These are phyloP conservation scores for Phaonia tiefii DNA, from an alignment of 2,888 invertebrate genomes.

Conservation along the genomic window DNA sequence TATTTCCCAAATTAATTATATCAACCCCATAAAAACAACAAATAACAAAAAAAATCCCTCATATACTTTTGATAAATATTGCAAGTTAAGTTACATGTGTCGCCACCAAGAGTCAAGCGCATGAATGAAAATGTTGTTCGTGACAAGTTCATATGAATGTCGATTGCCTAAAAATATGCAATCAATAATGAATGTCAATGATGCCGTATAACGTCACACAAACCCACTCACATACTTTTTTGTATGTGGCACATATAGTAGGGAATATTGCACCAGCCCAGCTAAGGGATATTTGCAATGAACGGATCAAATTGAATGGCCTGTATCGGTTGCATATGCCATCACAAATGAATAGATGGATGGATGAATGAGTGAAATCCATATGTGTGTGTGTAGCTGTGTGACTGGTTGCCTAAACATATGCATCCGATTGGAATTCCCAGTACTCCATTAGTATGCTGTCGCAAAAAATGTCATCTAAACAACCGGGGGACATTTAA, in stretches of 20 bases:
- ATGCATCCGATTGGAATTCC: conserved; percentile 37
- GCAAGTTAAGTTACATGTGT: conserved; percentile 9
- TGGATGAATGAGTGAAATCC: neutral
- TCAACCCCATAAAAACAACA: no score
- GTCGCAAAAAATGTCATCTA: conserved; percentile 35
- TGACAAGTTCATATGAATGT: conserved; percentile 11
- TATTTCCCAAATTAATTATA: no score
- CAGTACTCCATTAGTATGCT: conserved; percentile 42
- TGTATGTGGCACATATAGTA: no score
- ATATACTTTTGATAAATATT: conserved; percentile 9
- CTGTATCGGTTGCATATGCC: neutral
- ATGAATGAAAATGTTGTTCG: neutral
- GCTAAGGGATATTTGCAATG: conserved; percentile 13
- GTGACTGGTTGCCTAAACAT: no score
- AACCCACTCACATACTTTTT: neutral
- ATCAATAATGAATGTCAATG: conserved; percentile 65
- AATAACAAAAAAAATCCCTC: neutral
- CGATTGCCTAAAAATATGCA: conserved; percentile 53
- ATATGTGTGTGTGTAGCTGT: neutral
- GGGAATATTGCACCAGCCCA: neutral
- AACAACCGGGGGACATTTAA: conserved; percentile 40
- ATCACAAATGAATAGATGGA: neutral
- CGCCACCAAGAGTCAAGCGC: conserved; percentile 18
- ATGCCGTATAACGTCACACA: conserved; percentile 4
- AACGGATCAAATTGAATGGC: conserved; percentile 2